phyloP scores from a whole-genome alignment of 2,888 invertebrate species.

The Mythimna loreyi region DNA sequence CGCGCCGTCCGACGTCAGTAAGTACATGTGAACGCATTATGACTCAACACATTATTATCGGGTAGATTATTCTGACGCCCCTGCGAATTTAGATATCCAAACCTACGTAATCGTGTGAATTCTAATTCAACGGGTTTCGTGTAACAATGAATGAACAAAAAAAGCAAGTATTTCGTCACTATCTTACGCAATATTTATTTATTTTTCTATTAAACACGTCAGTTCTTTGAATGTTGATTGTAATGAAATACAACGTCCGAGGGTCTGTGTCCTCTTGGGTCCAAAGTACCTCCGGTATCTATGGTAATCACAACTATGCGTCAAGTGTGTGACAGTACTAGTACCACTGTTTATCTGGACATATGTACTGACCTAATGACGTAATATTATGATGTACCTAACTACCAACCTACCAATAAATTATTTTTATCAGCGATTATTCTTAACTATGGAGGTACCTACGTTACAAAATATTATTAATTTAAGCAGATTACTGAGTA shows the following conservation, averaged over 20 bases:
- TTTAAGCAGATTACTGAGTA: too few relatives aligned
- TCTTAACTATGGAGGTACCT: too few relatives aligned
- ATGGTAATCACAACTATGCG: constrained; percentile 3
- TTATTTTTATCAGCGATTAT: constrained; percentile 5
- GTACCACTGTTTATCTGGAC: too few relatives aligned
- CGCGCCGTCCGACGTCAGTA: too few relatives aligned
- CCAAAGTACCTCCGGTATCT: constrained; percentile 34
- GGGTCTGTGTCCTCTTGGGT: constrained; percentile 11
- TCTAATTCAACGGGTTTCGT: background rate
- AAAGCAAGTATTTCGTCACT: constrained; percentile 32
- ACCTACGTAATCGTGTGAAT: background rate
- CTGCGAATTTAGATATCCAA: background rate
- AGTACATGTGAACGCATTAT: too few relatives aligned
- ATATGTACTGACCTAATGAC: constrained; percentile 25
- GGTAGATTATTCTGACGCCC: too few relatives aligned
- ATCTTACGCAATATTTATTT: constrained; percentile 44
- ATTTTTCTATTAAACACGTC: constrained; percentile 29
- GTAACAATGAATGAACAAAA: background rate
- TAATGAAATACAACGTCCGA: constrained; percentile 1
- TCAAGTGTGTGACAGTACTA: constrained; percentile 6
- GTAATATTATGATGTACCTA: background rate
- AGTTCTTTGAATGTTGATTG: constrained; percentile 21
- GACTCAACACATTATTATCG: too few relatives aligned
- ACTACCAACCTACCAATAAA: background rate
- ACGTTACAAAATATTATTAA: too few relatives aligned